Evolutionary conservation across 2,797 vertebrate species (phyloP).

Genomic region (Echiichthys vipera): DNA sequence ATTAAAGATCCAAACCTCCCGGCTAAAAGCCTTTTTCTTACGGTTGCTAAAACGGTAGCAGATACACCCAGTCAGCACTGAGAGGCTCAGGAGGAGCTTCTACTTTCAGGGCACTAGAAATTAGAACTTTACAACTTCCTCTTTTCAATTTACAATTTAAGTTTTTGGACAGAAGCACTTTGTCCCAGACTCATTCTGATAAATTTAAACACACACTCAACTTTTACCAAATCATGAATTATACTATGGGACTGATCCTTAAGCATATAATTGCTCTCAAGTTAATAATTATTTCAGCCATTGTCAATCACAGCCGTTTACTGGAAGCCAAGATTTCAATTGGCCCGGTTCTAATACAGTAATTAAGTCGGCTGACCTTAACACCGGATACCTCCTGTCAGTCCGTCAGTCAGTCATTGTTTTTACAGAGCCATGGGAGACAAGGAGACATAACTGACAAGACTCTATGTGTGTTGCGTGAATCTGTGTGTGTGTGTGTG

Average conservation of each 20-base stretch:
- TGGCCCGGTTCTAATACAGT: constrained; percentile 73
- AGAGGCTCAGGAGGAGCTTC: no score
- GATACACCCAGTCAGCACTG: no score
- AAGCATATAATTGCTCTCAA: constrained; percentile 56
- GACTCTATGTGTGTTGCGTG: constrained; percentile 24
- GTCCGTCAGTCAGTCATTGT: constrained; percentile 59
- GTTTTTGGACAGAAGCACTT: background rate
- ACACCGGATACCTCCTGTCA: constrained; percentile 76
- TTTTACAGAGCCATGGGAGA: constrained; percentile 58
- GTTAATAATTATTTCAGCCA: constrained; percentile 77
- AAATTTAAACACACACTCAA: constrained; percentile 18
- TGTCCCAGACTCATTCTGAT: background rate
- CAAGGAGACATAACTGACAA: constrained; percentile 70
- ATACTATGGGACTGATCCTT: constrained; percentile 52
- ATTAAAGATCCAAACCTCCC: no score
- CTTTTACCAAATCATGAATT: constrained; percentile 57
- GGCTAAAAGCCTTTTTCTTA: no score
- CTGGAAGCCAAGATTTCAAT: constrained; percentile 79
- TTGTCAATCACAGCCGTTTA: constrained; percentile 75
- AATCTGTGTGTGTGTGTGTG: background rate
- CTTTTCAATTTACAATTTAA: no score
- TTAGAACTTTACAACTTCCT: background rate
- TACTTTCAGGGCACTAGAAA: no score
- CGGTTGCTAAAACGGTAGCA: no score
- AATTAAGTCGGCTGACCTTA: constrained; percentile 82